Conservation (phyloP, 35 echinoderm and acorn worm genomes). For the Ophiothrix spiculata region DNA sequence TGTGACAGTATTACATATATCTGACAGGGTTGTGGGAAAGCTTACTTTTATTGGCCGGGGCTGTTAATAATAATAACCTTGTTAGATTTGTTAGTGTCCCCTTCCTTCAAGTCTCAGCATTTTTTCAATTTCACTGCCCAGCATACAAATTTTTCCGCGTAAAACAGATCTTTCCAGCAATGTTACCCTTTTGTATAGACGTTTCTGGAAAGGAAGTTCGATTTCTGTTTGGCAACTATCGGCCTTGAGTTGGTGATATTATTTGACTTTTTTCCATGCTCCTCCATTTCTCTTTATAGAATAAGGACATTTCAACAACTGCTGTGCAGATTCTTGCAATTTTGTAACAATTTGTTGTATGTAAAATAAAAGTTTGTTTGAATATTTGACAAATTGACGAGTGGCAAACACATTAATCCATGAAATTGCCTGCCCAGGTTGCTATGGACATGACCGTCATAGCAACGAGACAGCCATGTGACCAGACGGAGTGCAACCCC, state of each 20-base stretch:
- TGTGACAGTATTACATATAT: constrained; percentile 8
- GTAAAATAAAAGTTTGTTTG: constrained; percentile 8
- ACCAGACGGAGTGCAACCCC: neutral
- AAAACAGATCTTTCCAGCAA: neutral
- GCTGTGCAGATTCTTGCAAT: constrained; percentile 1
- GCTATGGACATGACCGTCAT: neutral
- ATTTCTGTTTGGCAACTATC: neutral
- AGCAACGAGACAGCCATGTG: neutral
- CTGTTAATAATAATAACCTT: neutral
- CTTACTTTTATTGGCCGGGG: neutral
- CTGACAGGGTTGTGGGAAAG: neutral
- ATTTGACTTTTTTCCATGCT: neutral
- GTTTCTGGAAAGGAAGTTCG: neutral
- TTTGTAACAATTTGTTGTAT: constrained; percentile 1
- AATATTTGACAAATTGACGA: constrained; percentile 16
- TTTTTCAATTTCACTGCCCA: neutral
- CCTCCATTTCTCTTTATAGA: neutral
- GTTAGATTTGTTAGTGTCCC: neutral
- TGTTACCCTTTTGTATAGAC: neutral
- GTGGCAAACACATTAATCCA: constrained; percentile 10
- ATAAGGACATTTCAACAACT: neutral
- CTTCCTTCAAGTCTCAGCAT: neutral
- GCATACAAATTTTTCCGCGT: neutral
- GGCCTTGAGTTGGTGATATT: neutral
- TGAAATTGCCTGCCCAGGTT: neutral